Conservation (phyloP, 2,113 vertebrate genomes). For the Nibea albiflora region DNA sequence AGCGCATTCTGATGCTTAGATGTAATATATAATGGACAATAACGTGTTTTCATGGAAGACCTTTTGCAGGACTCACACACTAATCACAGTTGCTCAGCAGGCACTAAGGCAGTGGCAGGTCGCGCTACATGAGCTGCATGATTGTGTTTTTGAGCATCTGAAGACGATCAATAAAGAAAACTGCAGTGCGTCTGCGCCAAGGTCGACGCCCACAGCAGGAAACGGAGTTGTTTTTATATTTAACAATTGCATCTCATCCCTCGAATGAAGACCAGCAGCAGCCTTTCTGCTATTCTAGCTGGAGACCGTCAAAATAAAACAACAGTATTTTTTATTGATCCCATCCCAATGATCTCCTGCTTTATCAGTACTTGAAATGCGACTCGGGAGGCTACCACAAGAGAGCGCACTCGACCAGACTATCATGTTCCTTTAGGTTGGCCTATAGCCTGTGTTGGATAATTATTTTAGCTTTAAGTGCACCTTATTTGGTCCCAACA, state of each 20-base stretch:
- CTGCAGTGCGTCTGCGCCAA: slow-evolving; percentile 24
- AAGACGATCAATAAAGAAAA: neutral
- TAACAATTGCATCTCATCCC: neutral
- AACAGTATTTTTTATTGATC: neutral
- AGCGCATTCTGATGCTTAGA: neutral
- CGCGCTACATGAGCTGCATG: neutral
- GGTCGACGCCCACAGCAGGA: slow-evolving; percentile 33
- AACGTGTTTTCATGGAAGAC: too few relatives aligned
- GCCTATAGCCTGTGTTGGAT: slow-evolving; percentile 36
- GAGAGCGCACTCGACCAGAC: slow-evolving; percentile 57
- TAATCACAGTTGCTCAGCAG: neutral
- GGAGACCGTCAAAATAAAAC: too few relatives aligned
- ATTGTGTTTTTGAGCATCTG: too few relatives aligned
- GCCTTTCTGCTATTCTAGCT: neutral
- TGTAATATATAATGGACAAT: neutral
- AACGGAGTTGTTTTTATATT: neutral
- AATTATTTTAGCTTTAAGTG: slow-evolving; percentile 77
- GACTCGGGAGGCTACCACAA: neutral
- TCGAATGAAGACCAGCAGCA: neutral
- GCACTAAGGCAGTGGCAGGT: neutral
- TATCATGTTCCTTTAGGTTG: neutral
- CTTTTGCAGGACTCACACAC: neutral
- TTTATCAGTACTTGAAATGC: neutral
- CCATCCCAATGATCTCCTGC: neutral
- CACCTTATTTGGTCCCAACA: slow-evolving; percentile 77